Percentiles rank a stretch among this genome's conserved stretches.
Conservation (phyloP, 2,113 vertebrate genomes). For the Lethenteron camtschaticum region DNA sequence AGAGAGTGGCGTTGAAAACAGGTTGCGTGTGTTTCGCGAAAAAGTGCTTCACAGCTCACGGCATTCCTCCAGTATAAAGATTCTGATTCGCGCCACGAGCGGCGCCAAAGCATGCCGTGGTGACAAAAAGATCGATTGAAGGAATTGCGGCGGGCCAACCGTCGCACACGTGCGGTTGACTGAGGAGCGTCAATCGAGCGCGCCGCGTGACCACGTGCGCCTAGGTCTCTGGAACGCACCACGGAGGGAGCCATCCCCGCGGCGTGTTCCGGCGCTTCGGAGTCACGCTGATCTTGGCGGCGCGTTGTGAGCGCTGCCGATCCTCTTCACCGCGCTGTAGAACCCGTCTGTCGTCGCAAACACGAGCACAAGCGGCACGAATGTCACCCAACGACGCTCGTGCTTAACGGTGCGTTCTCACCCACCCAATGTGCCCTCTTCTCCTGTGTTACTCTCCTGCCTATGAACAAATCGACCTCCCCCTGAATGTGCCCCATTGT, state of each 20-base stretch:
- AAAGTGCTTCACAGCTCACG: no score
- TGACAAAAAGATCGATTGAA: no score
- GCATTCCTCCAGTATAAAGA: no score
- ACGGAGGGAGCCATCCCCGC: conserved; percentile 64
- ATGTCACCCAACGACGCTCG: background rate
- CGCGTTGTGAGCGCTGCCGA: conserved; percentile 75
- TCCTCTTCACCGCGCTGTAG: conserved; percentile 83
- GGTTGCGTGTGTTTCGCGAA: no score
- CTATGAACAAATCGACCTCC: background rate
- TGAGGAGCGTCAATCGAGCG: no score
- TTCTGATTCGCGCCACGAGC: no score
- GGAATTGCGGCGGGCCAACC: no score
- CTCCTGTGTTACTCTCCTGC: background rate
- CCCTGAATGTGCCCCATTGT: background rate
- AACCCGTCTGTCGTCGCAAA: conserved; percentile 44
- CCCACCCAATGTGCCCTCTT: no score
- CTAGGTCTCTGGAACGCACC: conserved; percentile 25
- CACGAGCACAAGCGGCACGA: background rate
- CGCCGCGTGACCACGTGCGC: no score
- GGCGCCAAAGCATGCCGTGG: no score
- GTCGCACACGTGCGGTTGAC: no score
- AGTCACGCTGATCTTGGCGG: conserved; percentile 28
- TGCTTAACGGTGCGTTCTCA: background rate
- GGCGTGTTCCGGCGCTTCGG: conserved; percentile 34
- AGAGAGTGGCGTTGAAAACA: no score